Conservation (phyloP, 2,888 invertebrate species). For the Cantharis flavilabris region DNA sequence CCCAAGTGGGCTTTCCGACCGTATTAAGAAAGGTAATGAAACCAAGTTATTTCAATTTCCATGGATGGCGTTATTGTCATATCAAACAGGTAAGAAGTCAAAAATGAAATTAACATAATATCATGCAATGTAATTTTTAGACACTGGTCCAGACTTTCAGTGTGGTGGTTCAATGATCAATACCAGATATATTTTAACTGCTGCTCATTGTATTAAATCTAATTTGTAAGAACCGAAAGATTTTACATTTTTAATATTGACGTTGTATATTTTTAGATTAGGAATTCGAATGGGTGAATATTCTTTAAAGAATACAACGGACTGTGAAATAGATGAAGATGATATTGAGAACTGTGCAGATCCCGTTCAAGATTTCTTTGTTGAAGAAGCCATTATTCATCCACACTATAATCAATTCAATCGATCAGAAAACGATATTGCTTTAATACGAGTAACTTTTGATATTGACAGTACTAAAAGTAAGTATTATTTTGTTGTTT, state of each 20-base stretch:
- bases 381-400: background rate
- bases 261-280: background rate
- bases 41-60: slow-evolving; percentile 66
- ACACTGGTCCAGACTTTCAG: slow-evolving; percentile 42
- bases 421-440: background rate
- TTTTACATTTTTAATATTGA: background rate
- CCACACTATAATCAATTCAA: background rate
- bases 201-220: slow-evolving; percentile 64
- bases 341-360: background rate
- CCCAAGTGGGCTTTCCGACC: background rate
- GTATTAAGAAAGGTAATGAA: background rate
- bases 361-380: background rate
- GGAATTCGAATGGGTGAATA: background rate
- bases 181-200: slow-evolving; percentile 58
- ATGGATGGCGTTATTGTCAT: slow-evolving; percentile 76
- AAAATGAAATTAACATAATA: slow-evolving; percentile 5
- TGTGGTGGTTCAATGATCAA: slow-evolving; percentile 60
- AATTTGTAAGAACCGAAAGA: background rate
- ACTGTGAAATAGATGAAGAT: background rate
- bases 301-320: background rate
- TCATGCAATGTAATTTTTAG: slow-evolving; percentile 43
- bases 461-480: background rate
- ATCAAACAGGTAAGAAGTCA: slow-evolving; percentile 47
- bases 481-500: background rate
- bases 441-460: background rate